phyloP scores from a whole-genome alignment of 2,888 invertebrate genomes.

The Notodonta dromedarius region DNA sequence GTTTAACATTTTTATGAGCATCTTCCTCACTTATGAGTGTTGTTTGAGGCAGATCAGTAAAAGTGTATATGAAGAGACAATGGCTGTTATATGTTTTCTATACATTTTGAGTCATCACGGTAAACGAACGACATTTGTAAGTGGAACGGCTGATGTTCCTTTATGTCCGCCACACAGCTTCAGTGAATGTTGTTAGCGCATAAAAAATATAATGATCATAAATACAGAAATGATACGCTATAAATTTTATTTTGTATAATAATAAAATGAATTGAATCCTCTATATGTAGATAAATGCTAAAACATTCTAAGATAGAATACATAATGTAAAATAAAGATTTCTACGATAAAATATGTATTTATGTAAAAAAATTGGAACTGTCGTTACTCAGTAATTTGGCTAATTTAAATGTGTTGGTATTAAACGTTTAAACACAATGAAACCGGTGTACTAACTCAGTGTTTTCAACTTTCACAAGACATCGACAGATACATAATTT shows the following conservation, averaged over 20 bases:
- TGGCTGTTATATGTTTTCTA: neutral
- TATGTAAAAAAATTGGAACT: constrained; percentile 67
- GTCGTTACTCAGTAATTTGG: constrained; percentile 58
- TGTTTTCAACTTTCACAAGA: constrained; percentile 60
- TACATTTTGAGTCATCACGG: constrained; percentile 29
- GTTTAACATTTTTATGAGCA: constrained; percentile 48
- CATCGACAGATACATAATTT: constrained; percentile 75
- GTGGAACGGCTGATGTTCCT: constrained; percentile 34
- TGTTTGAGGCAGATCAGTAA: constrained; percentile 4
- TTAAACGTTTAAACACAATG: constrained; percentile 51
- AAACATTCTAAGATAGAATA: constrained; percentile 57
- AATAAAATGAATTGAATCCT: constrained; percentile 36
- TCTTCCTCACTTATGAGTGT: constrained; percentile 20
- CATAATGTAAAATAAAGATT: constrained; percentile 67
- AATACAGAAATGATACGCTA: constrained; percentile 36
- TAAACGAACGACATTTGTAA: constrained; percentile 33
- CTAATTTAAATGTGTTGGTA: constrained; percentile 49
- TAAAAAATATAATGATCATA: constrained; percentile 33
- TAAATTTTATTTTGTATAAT: constrained; percentile 33
- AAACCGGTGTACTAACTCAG: constrained; percentile 30
- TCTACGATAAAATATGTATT: constrained; percentile 74
- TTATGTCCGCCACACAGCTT: constrained; percentile 66
- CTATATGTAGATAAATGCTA: constrained; percentile 43
- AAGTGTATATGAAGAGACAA: neutral
- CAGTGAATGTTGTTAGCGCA: constrained; percentile 64